A percentile compares a stretch with the other conserved stretches of the same genome.
These are phyloP conservation scores for Melanchra persicariae DNA, from an alignment of 2,888 invertebrate species.

Conservation along the genomic window DNA sequence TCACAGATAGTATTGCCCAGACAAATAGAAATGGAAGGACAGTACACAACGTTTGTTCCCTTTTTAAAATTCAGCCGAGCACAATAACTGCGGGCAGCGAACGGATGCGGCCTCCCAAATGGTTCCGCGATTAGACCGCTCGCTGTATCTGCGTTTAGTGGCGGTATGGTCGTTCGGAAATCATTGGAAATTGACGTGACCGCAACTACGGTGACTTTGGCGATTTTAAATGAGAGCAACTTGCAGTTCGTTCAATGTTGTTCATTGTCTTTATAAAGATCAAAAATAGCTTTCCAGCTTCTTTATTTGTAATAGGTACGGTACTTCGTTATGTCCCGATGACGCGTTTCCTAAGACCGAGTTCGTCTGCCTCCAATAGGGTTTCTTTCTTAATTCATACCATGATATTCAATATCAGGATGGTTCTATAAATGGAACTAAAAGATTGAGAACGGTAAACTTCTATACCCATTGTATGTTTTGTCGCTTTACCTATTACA, in stretches of 20 bases:
- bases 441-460: not conserved
- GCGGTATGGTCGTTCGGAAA: constrained; percentile 44
- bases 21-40: constrained; percentile 40
- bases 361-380: no score
- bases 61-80: constrained; percentile 71
- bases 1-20: constrained; percentile 27
- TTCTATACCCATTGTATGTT: no score
- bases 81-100: constrained; percentile 63
- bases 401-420: no score
- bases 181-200: constrained; percentile 46
- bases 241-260: no score
- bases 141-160: constrained; percentile 54
- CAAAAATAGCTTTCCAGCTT: not conserved
- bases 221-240: not conserved
- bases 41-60: constrained; percentile 56
- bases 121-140: constrained; percentile 69
- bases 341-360: not conserved
- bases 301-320: no score
- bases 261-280: not conserved
- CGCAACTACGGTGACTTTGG: constrained; percentile 10
- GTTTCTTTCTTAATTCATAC: no score
- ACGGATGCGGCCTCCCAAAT: constrained; percentile 67
- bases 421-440: not conserved
- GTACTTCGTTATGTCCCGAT: not conserved
- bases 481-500: not conserved